These are phyloP conservation scores for Netelia virgata DNA, from an alignment of 2,888 invertebrate genomes.

Conservation along the genomic window DNA sequence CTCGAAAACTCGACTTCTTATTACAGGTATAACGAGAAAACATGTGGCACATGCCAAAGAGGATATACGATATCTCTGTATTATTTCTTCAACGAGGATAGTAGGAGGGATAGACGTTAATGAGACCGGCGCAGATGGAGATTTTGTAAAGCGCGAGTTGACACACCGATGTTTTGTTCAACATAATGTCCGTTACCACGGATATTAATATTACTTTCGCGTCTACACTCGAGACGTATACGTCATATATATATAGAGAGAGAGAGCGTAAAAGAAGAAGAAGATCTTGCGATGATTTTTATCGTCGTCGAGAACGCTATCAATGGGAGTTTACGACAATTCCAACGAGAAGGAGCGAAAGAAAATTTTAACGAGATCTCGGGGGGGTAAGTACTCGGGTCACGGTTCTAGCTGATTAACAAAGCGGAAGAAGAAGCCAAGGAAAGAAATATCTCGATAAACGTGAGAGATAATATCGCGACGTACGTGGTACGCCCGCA, in stretches of 20 bases:
- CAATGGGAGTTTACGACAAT: constrained; percentile 38
- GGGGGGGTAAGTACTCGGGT: constrained; percentile 1
- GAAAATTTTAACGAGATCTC: constrained; percentile 46
- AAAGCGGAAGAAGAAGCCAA: not conserved
- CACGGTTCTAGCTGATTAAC: constrained; percentile 34
- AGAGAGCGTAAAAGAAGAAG: not conserved
- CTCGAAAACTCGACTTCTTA: constrained; percentile 35
- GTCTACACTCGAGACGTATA: not conserved
- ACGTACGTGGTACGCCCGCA: not conserved
- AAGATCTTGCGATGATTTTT: constrained; percentile 39
- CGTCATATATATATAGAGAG: not conserved
- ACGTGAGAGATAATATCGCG: not conserved
- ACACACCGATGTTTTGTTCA: constrained; percentile 33
- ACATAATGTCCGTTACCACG: constrained; percentile 52
- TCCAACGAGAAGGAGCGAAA: constrained; percentile 11
- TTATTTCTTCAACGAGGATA: constrained; percentile 35
- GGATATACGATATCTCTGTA: constrained; percentile 37
- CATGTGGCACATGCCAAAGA: constrained; percentile 41
- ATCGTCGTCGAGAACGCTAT: constrained; percentile 20
- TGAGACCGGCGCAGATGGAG: constrained; percentile 51
- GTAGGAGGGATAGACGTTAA: constrained; percentile 40
- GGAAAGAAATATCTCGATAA: too few relatives aligned
- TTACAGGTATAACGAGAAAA: constrained; percentile 48
- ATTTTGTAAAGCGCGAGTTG: constrained; percentile 48
- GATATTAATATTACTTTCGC: constrained; percentile 46